Evolutionary conservation across 2,113 vertebrate species (phyloP).

Genomic region (Etheostoma cragini): DNA sequence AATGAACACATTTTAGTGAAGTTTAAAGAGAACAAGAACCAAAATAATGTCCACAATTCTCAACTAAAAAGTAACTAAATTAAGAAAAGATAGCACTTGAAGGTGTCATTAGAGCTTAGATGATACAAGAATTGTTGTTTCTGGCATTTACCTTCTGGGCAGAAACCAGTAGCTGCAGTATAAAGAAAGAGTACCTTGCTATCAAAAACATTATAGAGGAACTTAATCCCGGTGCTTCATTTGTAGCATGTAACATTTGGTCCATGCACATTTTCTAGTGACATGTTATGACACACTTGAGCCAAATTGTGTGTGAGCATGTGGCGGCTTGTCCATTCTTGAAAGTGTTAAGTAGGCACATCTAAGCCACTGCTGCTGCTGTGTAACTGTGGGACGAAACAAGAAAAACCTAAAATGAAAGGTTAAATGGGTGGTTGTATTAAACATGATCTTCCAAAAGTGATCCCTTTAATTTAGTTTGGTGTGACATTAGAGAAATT

Average conservation of each 20-base stretch:
- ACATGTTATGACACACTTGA: slow-evolving; percentile 77
- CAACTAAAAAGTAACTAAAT: neutral
- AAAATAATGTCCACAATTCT: neutral
- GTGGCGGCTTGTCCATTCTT: slow-evolving; percentile 71
- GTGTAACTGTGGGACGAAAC: slow-evolving; percentile 28
- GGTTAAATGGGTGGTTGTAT: slow-evolving; percentile 5
- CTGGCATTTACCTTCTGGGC: neutral
- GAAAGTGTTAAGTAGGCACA: slow-evolving; percentile 63
- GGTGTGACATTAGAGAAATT: neutral
- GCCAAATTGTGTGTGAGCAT: slow-evolving; percentile 73
- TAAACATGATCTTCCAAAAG: slow-evolving; percentile 10
- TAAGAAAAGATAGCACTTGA: neutral
- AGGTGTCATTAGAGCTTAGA: neutral
- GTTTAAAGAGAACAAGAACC: neutral
- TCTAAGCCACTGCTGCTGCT: slow-evolving; percentile 49
- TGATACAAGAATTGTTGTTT: neutral
- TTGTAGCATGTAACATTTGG: slow-evolving; percentile 69
- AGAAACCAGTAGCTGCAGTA: slow-evolving; percentile 30
- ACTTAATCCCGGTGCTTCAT: slow-evolving; percentile 67
- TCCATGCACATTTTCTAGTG: slow-evolving; percentile 71
- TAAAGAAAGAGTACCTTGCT: slow-evolving; percentile 27
- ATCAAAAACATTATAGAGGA: slow-evolving; percentile 38
- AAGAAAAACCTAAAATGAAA: slow-evolving; percentile 29
- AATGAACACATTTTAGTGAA: neutral
- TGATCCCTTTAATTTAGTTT: neutral